A percentile compares a stretch with the other conserved stretches of the same genome.
Conservation (phyloP, 2,797 vertebrate species). For the Onychomys torridus region DNA sequence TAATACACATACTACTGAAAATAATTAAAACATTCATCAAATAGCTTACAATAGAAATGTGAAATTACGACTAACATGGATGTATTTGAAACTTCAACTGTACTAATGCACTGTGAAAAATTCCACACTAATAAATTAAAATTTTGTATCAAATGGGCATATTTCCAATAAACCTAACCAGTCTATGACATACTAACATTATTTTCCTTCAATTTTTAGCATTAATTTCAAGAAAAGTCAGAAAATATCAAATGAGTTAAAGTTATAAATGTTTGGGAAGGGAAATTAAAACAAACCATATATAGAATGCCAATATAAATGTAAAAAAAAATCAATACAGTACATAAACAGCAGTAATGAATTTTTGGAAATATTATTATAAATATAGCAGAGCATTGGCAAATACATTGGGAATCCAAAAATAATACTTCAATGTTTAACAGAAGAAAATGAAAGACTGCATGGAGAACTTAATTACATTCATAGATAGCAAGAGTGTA, state of each 20-base stretch:
- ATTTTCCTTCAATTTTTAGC: neutral
- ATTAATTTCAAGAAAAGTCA: neutral
- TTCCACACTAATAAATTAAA: neutral
- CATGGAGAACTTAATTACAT: neutral
- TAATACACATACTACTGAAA: neutral
- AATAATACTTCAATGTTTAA: neutral
- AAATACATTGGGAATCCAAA: neutral
- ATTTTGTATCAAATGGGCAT: neutral
- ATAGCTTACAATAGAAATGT: neutral
- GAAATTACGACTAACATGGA: neutral
- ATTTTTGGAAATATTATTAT: neutral
- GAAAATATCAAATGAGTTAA: neutral
- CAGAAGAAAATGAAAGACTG: neutral
- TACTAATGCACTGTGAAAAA: neutral
- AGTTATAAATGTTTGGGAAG: neutral
- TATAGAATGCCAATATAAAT: neutral
- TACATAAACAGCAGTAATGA: neutral
- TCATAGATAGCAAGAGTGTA: neutral
- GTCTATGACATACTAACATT: neutral
- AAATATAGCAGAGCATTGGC: neutral
- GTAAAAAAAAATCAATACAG: neutral
- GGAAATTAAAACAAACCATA: neutral
- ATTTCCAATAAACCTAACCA: neutral
- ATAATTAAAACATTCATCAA: neutral
- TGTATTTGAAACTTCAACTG: neutral